Base-by-base conservation (phyloP, 2,113 vertebrate genomes). In the Ptilonorhynchus violaceus region DNA sequence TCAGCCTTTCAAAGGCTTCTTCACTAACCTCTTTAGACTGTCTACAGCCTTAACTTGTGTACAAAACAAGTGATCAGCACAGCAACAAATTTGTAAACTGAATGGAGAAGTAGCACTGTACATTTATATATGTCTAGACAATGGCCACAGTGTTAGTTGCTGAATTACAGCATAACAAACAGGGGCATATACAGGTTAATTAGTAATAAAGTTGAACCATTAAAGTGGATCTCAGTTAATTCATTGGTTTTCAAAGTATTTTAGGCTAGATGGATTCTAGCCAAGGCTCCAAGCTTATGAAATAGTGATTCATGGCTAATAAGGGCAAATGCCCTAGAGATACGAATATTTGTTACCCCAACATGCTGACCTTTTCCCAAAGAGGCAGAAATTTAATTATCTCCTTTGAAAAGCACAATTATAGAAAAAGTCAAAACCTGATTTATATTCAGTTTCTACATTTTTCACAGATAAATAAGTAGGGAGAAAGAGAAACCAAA, bases 371-470 rank as follows among this genome's bases (percentile, higher is more conserved):
- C 97, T 98, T 97, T 97, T 93, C 82, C 88, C 93, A 98, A 96
- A 97, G 95, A 98, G 96, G 95, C 93, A 98, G 96, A 96, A 97
- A 97, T 98, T 97, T 98, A 98, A 98, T 98, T 98, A 98, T 98
- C 96, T 97, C 85, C 94, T 97, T 97, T 98, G 97, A 98, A 98
- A 98, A 98, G 93, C 96, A 97, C 96, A 97, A 97, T 98, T 98
- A 98, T 82, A 96, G 94, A 94, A 98, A 97, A 97, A 98, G 95
- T 96, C 85, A 97, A 93, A 97, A 93, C 50, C 74, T 97, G 95
- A 98, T 97, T 98, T 98, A 97, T 97, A 97, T 79, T 95, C 70
- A 63, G 64, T 90, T 95, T 98, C 96, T 97, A 89, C 59, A 92
- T 94, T 97, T 97, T 96, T 96, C 84, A 95, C 89, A 90, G 89